phyloP scores from a whole-genome alignment of 2,888 invertebrate species.

The Ennomos quercinarius region DNA sequence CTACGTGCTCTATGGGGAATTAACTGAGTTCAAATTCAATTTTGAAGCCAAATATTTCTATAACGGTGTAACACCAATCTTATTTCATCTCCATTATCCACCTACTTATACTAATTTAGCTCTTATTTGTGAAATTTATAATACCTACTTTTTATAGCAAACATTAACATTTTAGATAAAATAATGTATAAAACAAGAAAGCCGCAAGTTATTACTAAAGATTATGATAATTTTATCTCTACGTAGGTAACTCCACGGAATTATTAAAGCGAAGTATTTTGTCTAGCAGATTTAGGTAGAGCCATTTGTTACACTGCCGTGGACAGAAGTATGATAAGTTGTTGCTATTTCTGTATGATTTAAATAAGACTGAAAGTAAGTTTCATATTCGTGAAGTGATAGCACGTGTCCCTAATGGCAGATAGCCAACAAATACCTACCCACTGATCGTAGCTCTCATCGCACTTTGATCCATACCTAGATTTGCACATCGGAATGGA shows the following conservation, averaged over 20 bases:
- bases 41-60: background rate
- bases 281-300: conserved; percentile 30
- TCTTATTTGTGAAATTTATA: no score
- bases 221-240: conserved; percentile 3
- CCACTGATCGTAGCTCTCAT: conserved; percentile 36
- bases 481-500: conserved; percentile 19
- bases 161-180: background rate
- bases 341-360: conserved; percentile 50
- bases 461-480: conserved; percentile 44
- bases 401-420: conserved; percentile 49
- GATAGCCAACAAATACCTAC: conserved; percentile 44
- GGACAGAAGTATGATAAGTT: conserved; percentile 42
- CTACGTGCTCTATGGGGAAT: conserved; percentile 5
- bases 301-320: conserved; percentile 28
- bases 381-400: conserved; percentile 51
- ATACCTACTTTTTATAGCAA: no score
- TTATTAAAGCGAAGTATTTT: conserved; percentile 20
- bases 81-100: no score
- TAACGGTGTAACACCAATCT: no score
- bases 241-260: conserved; percentile 2
- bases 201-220: background rate
- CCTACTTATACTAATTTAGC: no score
- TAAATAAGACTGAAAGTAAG: conserved; percentile 46
- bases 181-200: background rate
- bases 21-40: conserved; percentile 16